These are phyloP conservation scores for Arvicanthis niloticus DNA, from an alignment of 2,113 vertebrate species.

Conservation along the genomic window DNA sequence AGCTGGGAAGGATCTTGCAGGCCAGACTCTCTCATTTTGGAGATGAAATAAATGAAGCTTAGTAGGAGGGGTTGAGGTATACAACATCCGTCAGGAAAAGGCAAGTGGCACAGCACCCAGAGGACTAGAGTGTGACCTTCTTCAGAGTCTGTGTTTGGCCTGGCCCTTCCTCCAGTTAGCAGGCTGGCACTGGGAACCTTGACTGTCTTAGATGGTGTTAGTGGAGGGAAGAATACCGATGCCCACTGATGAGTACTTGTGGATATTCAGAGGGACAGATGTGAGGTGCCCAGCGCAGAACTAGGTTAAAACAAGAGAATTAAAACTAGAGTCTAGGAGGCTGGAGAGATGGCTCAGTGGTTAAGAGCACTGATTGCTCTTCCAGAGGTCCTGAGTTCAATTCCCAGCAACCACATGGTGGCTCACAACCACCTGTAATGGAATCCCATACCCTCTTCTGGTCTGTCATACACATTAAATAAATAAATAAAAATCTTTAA, in stretches of 20 bases:
- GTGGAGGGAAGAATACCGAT: neutral
- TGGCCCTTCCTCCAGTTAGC: neutral
- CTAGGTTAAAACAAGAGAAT: neutral
- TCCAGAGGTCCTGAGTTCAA: too few relatives aligned
- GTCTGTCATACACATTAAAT: too few relatives aligned
- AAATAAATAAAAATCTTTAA: too few relatives aligned
- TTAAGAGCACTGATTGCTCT: too few relatives aligned
- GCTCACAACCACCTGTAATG: too few relatives aligned
- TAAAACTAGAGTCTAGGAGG: neutral
- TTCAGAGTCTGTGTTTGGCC: neutral
- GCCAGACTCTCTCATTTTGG: neutral
- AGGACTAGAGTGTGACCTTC: neutral
- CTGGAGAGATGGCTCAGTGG: too few relatives aligned
- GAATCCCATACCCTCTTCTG: too few relatives aligned
- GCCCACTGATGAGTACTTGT: neutral
- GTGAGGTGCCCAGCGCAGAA: neutral
- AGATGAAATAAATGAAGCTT: neutral
- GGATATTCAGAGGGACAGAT: neutral
- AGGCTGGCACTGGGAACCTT: neutral
- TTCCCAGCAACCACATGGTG: too few relatives aligned
- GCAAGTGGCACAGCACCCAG: neutral
- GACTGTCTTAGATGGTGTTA: neutral
- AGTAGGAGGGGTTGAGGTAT: neutral
- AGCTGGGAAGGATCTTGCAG: conserved; percentile 29
- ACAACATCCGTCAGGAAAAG: neutral